Evolutionary conservation across 2,888 invertebrate genomes (phyloP).

Genomic region (Patella depressa): DNA sequence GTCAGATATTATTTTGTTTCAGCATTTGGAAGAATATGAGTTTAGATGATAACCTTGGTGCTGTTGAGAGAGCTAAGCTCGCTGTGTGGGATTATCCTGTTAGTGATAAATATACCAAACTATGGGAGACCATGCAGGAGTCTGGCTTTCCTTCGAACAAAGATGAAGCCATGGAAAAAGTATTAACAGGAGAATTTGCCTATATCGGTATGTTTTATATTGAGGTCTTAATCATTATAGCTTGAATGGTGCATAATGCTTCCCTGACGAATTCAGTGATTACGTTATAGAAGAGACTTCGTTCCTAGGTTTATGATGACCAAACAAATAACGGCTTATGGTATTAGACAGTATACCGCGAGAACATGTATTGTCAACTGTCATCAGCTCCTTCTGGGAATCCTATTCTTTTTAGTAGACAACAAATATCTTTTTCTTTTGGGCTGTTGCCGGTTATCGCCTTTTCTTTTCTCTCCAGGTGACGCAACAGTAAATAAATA

Average conservation of each 20-base stretch:
- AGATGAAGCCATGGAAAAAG: conserved; percentile 84
- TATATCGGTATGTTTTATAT: conserved; percentile 78
- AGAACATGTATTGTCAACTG: no score
- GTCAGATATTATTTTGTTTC: conserved; percentile 15
- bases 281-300: no score
- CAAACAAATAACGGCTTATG: no score
- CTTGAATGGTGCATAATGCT: not conserved
- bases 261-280: not conserved
- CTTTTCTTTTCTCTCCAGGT: conserved; percentile 71
- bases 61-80: conserved; percentile 90
- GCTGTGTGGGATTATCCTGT: conserved; percentile 99
- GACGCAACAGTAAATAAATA: conserved; percentile 94
- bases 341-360: no score
- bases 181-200: conserved; percentile 86
- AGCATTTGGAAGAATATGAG: conserved; percentile 99
- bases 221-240: not conserved
- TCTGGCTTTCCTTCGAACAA: conserved; percentile 85
- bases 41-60: conserved; percentile 90
- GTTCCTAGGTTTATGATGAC: no score
- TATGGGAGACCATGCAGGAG: conserved; percentile 96
- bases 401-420: no score
- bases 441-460: no score
- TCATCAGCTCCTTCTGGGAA: no score
- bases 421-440: no score
- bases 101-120: conserved; percentile 97